These are phyloP conservation scores for Butorides virescens DNA, from an alignment of 2,113 vertebrate genomes.

Conservation along the genomic window DNA sequence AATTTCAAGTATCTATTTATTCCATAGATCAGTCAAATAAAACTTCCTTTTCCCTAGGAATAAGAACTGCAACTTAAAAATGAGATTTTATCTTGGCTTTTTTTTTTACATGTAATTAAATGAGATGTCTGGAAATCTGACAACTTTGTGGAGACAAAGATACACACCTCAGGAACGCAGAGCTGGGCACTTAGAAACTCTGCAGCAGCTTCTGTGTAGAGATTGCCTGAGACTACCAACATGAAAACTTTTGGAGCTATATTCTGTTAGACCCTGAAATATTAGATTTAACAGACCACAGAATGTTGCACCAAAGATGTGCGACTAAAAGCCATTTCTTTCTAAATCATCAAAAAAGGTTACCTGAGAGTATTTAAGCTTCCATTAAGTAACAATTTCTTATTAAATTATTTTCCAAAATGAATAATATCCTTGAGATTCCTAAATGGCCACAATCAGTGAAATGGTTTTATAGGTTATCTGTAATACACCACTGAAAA, in stretches of 20 bases:
- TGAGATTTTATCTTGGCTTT: neutral
- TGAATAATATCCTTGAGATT: neutral
- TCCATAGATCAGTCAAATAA: neutral
- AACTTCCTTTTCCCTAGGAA: neutral
- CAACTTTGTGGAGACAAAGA: neutral
- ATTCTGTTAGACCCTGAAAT: neutral
- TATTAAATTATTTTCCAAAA: neutral
- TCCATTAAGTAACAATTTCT: neutral
- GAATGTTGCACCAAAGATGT: neutral
- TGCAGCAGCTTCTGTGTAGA: neutral
- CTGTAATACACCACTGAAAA: neutral
- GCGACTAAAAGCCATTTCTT: neutral
- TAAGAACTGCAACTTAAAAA: neutral
- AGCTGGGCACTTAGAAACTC: neutral
- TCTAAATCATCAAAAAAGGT: neutral
- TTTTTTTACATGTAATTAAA: neutral
- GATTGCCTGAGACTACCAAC: neutral
- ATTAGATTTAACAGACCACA: neutral
- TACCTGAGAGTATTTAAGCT: neutral
- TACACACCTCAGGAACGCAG: neutral
- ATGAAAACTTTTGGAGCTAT: neutral
- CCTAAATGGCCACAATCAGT: neutral
- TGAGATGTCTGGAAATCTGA: neutral
- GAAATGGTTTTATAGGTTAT: neutral
- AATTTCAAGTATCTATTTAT: neutral